Base-by-base conservation (phyloP, 1,140 invertebrate genomes). In the Caenorhabditis briggsae region DNA sequence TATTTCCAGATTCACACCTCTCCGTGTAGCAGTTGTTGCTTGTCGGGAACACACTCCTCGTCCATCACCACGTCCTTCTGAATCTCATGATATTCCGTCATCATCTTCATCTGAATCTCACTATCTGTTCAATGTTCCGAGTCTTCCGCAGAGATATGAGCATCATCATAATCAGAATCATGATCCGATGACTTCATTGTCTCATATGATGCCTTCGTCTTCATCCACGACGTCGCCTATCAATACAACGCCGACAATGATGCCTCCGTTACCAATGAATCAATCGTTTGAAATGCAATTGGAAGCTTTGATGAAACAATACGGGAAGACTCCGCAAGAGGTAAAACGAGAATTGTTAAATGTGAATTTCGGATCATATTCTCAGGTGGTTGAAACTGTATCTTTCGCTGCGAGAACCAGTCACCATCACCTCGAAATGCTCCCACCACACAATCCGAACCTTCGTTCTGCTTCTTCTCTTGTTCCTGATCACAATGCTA, bases 21-120 rank as follows among this genome's bases (percentile, higher is more conserved):
- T 91, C 89, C 78, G 91, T 9, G 92, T 92, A 56, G 91, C 91
- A 50, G 91, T 91, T 3, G 91, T 91, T 12, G 91, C 91, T 0
- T 91, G 91, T 46, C 59, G 78, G 6, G 70, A 78, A 25, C 70
- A 78, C 3, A 78, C 70, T 2, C 70, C 70, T 50, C 46, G 70
- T 23, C 70, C 70, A 78, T 78, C 70, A 7, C 70, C 70, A 5
- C 70, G 70, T 23, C 70, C 70, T 12, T 78, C 70, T 53, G 70
- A 78, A 78, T 78, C 70, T 20, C 70, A 78, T 41, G 70, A 78
- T 53, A 48, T 78, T 25, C 46, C 70, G 5, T 46, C 20, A 3
- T 78, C 70, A 23, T 78, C n/a, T n/a, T n/a, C 70, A 20, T 58
- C 65, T 41, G 23, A 25, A 41, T 33, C 41, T 5, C 61, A 84